Evolutionary conservation across 1,140 invertebrate species (phyloP).

Genomic region (Sogatella furcifera): DNA sequence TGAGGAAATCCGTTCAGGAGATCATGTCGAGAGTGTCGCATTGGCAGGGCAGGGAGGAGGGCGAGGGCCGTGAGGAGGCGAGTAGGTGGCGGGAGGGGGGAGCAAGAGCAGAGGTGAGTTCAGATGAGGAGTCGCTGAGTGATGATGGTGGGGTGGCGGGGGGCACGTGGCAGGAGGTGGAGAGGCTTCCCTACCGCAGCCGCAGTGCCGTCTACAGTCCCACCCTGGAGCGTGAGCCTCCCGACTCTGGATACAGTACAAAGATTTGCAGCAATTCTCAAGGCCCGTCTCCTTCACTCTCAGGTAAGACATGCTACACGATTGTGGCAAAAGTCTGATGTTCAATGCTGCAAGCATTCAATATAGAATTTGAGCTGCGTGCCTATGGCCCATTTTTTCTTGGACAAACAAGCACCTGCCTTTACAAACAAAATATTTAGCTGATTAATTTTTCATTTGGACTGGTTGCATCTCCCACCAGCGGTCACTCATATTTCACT

Average conservation of each 20-base stretch:
- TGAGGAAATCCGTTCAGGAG: conserved; percentile 44
- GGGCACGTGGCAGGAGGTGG: conserved; percentile 12
- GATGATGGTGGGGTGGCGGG: not conserved
- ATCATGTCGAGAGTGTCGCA: conserved; percentile 40
- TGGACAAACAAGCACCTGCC: too few relatives aligned
- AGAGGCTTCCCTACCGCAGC: conserved; percentile 33
- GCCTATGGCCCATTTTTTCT: too few relatives aligned
- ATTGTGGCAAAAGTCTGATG: too few relatives aligned
- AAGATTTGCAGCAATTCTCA: conserved; percentile 65
- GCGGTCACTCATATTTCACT: too few relatives aligned
- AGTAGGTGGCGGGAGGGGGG: not conserved
- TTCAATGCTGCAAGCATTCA: too few relatives aligned
- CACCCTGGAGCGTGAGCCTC: conserved; percentile 30
- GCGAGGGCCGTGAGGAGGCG: not conserved
- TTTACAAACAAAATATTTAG: too few relatives aligned
- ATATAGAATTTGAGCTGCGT: too few relatives aligned
- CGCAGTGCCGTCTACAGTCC: conserved; percentile 35
- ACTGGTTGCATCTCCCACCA: too few relatives aligned
- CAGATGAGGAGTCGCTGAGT: conserved; percentile 12
- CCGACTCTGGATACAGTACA: conserved; percentile 68
- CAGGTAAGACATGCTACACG: conserved; percentile 34
- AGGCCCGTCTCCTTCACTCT: conserved; percentile 62
- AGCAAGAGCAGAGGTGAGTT: not conserved
- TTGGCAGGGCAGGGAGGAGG: not conserved
- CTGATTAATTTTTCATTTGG: too few relatives aligned